Conservation (phyloP, 1,140 invertebrate species). For the Drosophila ercepeae region DNA sequence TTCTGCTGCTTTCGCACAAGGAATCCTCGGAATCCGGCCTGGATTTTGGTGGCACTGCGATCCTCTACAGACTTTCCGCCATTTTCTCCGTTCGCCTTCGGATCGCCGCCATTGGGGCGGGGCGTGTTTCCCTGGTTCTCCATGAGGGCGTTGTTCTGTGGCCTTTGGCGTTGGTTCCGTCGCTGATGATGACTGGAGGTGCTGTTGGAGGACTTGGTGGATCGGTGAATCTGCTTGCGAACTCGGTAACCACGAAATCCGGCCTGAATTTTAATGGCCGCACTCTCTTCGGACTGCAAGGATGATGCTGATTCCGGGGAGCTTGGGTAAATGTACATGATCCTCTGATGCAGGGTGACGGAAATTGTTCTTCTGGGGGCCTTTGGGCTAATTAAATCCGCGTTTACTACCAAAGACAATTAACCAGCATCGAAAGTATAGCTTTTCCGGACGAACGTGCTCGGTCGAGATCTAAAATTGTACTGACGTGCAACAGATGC, state of each 20-base stretch:
- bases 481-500: conserved; percentile 64
- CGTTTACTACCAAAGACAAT: conserved; percentile 35
- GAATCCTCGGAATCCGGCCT: conserved; percentile 89
- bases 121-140: conserved; percentile 37
- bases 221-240: conserved; percentile 86
- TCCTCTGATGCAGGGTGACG: conserved; percentile 43
- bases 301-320: conserved; percentile 71
- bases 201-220: conserved; percentile 30
- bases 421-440: not conserved
- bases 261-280: conserved; percentile 90
- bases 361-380: conserved; percentile 10
- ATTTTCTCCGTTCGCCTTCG: conserved; percentile 19
- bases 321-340: conserved; percentile 83
- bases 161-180: conserved; percentile 53
- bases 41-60: conserved; percentile 89
- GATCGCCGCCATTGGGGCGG: conserved; percentile 14
- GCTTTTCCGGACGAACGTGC: conserved; percentile 45
- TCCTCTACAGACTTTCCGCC: conserved; percentile 84
- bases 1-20: conserved; percentile 87
- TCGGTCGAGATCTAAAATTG: conserved; percentile 67
- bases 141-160: conserved; percentile 37
- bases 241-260: conserved; percentile 89
- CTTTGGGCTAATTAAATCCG: conserved; percentile 2
- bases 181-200: conserved; percentile 16
- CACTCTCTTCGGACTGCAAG: conserved; percentile 84